phyloP scores from a whole-genome alignment of 2,888 invertebrate genomes.

The Phlogophora meticulosa region DNA sequence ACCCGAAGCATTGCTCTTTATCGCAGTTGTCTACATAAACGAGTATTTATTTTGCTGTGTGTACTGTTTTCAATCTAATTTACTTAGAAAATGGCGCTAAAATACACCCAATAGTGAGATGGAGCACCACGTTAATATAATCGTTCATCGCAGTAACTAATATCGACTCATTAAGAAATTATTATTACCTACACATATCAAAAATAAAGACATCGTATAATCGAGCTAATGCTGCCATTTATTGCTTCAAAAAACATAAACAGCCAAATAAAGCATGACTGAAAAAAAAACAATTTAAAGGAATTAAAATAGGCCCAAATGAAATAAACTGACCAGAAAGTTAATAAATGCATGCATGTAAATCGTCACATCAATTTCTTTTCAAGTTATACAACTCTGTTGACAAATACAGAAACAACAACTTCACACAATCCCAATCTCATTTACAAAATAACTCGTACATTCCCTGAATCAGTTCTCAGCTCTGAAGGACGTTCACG shows the following conservation, averaged over 20 bases:
- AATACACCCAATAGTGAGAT: conserved; percentile 15
- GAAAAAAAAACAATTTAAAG: background rate
- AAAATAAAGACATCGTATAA: background rate
- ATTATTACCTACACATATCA: background rate
- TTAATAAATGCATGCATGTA: conserved; percentile 19
- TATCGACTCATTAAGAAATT: background rate
- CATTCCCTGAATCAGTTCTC: conserved; percentile 86
- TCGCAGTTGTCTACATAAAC: background rate
- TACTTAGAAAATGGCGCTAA: background rate
- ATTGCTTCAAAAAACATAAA: conserved; percentile 28
- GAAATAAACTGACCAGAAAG: background rate
- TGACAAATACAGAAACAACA: too few relatives aligned
- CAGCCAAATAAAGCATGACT: too few relatives aligned
- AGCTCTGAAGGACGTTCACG: conserved; percentile 92
- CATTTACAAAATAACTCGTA: background rate
- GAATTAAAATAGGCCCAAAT: background rate
- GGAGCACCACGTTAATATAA: conserved; percentile 3
- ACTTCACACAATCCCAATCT: background rate
- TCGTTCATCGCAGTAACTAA: conserved; percentile 9
- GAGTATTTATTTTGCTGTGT: background rate
- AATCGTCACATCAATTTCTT: background rate
- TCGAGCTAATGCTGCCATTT: conserved; percentile 13
- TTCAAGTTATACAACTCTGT: too few relatives aligned
- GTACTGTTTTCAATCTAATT: background rate
- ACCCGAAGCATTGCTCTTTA: background rate